phyloP scores from a whole-genome alignment of 2,797 vertebrate genomes.

The Sebastes trivittatus region DNA sequence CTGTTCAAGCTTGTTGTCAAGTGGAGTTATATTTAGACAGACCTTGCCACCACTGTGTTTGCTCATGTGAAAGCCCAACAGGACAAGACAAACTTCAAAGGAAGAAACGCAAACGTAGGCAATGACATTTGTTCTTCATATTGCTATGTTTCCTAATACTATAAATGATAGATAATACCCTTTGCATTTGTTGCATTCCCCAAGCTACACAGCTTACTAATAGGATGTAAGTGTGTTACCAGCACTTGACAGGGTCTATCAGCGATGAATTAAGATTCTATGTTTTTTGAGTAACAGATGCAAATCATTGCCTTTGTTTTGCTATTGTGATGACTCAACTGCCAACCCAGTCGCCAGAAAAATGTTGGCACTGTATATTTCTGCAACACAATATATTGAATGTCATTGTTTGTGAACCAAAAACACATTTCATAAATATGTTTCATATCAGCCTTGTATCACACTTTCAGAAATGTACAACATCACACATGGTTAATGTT shows the following conservation, averaged over 20 bases:
- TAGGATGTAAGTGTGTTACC: not conserved
- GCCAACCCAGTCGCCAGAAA: not conserved
- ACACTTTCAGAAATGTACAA: not conserved
- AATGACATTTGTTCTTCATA: slow-evolving; percentile 70
- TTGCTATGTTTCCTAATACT: slow-evolving; percentile 36
- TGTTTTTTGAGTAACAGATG: not conserved
- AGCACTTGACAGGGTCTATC: not conserved
- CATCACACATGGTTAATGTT: not conserved
- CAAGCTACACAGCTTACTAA: slow-evolving; percentile 6
- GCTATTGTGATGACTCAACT: not conserved
- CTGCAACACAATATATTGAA: not conserved
- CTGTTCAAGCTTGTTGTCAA: slow-evolving; percentile 77
- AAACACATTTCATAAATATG: not conserved
- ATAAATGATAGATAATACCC: slow-evolving; percentile 29
- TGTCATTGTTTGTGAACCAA: not conserved
- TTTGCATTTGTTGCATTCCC: slow-evolving; percentile 2
- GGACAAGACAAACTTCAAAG: slow-evolving; percentile 70
- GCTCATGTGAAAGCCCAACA: slow-evolving; percentile 72
- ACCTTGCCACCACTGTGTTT: slow-evolving; percentile 70
- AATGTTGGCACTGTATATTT: not conserved
- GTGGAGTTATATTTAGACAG: slow-evolving; percentile 81
- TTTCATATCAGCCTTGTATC: not conserved
- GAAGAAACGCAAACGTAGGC: slow-evolving; percentile 58
- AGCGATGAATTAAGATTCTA: not conserved
- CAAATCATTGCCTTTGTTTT: slow-evolving; percentile 1